Base-by-base conservation (phyloP, 2,888 invertebrate genomes). In the Octonoba sinensis region DNA sequence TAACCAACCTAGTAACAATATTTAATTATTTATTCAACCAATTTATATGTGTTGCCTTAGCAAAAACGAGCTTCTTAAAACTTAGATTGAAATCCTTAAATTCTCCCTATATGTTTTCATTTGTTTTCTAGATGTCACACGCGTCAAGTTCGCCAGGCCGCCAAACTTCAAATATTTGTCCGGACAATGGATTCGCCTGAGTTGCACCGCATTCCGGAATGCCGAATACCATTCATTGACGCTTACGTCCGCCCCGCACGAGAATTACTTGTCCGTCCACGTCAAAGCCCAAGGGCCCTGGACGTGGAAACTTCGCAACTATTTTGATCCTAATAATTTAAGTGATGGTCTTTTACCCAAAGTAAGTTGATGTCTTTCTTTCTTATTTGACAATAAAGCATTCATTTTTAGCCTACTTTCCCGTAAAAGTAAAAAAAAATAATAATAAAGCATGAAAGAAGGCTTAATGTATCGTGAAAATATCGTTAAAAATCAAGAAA, bases 161-260 rank as follows among this genome's bases (percentile, higher is more conserved):
- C 96, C 97, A 0, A 96, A 97, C 89, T 92, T 97, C 85, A 96
- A 96, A 89, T 97, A 97, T 85, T 87, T 87, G 49, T 88, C 88
- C 3, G 89, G 89, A 13, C 88, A 88, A 84, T 86, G 86, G 86
- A 86, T 89, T 12, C 92, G 97, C 0, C 89, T 97, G 12, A 94
- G 96, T 0, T 97, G 97, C 87, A 96, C 96, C 0, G 94, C 95
- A 0, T 95, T 97, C 87, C 92, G 93, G 83, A 93, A 93, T 16
- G 93, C 94, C 86, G 97, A 97, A 88, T 96, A 95, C 89, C 97
- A 98, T 88, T 96, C 97, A 16, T 97, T 98, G 88, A 97, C 97
- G 0, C 89, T 98, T 70, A 97, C 97, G 0, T 97, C 97, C 13
- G 96, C 97, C 0, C 97, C 97, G 0, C 97, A 98, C 87, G 97